Conservation (phyloP, 2,797 vertebrate genomes). For the Aldrovandia affinis region DNA sequence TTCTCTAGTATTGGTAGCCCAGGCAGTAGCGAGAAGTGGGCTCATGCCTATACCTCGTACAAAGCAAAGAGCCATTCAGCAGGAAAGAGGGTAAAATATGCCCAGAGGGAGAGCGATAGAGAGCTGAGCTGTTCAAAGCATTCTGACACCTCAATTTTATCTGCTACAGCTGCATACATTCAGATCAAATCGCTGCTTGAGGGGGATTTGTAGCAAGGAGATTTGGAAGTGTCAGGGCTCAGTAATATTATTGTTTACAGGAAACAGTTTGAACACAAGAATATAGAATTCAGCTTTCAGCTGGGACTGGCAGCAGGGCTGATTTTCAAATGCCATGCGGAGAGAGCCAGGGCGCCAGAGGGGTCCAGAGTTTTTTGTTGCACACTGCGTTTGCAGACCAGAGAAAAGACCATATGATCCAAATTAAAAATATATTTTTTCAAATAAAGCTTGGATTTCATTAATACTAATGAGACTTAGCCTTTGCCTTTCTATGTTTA, state of each 20-base stretch:
- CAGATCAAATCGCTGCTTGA: neutral
- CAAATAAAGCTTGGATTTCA: too few species aligned
- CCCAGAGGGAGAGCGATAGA: neutral
- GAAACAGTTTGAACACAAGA: neutral
- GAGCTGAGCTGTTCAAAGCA: neutral
- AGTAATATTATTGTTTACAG: neutral
- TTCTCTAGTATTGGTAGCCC: neutral
- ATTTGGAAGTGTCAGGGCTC: neutral
- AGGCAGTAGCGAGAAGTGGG: neutral
- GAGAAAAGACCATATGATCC: too few species aligned
- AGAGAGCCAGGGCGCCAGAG: too few species aligned
- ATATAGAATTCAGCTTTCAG: neutral
- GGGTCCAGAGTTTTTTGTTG: too few species aligned
- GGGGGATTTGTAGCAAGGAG: neutral
- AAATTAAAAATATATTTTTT: too few species aligned
- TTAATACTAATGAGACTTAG: too few species aligned
- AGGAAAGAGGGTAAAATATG: neutral
- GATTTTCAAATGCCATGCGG: too few species aligned
- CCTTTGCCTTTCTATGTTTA: too few species aligned
- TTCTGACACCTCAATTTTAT: neutral
- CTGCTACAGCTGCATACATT: neutral
- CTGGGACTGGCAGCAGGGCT: too few species aligned
- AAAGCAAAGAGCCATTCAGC: neutral
- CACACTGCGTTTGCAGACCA: too few species aligned
- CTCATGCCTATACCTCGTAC: too few species aligned